Evolutionary conservation across 2,797 vertebrate species (phyloP).

Genomic region (Rhabdomys pumilio): DNA sequence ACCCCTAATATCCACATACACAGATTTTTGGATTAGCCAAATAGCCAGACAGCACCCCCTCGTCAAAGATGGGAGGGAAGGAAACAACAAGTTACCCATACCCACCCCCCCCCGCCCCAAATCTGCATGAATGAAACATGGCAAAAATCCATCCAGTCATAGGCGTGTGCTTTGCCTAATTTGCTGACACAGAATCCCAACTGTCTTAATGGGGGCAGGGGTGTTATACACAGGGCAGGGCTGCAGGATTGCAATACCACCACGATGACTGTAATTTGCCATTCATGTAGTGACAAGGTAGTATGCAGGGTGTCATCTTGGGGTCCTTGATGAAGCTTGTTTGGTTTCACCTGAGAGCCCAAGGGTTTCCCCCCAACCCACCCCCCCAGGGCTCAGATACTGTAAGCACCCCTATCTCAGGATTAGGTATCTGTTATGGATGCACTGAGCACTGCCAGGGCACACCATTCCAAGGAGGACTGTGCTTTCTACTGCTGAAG

Average conservation of each 20-base stretch:
- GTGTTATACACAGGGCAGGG: background rate
- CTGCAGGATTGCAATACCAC: rapidly evolving
- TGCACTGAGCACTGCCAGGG: background rate
- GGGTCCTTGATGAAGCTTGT: rapidly evolving
- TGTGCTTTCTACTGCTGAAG: background rate
- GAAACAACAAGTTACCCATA: background rate
- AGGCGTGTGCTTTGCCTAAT: background rate
- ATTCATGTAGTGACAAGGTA: background rate
- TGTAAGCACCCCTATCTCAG: background rate
- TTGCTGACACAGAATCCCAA: background rate
- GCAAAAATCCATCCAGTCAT: background rate
- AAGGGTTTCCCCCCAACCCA: background rate
- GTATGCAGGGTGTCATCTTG: rapidly evolving
- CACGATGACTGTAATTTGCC: background rate
- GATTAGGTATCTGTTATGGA: rapidly evolving
- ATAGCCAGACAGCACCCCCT: rapidly evolving
- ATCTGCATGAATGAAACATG: background rate
- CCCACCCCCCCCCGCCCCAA: background rate
- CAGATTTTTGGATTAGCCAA: background rate
- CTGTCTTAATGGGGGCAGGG: background rate
- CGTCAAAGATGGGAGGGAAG: rapidly evolving
- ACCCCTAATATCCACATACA: background rate
- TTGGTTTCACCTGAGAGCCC: background rate
- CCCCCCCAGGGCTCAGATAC: rapidly evolving
- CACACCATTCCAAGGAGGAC: rapidly evolving